Base-by-base conservation (phyloP, 2,797 vertebrate genomes). In the Graptemys geographica region DNA sequence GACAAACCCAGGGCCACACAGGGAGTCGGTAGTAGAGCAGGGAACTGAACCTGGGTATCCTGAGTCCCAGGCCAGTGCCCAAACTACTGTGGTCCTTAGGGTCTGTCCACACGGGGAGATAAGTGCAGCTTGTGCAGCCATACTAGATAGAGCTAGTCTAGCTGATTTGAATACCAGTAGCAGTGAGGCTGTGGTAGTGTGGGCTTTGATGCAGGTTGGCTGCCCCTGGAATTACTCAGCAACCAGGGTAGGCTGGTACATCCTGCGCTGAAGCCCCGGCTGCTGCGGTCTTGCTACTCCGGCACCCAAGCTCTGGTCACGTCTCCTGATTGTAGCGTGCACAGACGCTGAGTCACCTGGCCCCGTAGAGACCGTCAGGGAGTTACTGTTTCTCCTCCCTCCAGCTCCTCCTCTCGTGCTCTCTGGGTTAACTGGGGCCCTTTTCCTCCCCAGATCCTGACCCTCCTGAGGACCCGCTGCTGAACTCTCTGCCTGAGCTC, bases 401-500 rank as follows among this genome's bases (percentile, higher is more conserved):
- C 31, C 44, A 28, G 5, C 16, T 55, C 90, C 52, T 81, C 55
- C 25, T n/a, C 8, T 16, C 57, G 8, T 84, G 27, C 28, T 52
- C 31, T 84, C n/a, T 15, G 62, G 28, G 31, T 16, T 33, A 41
- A 28, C 55, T 28, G 37, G 27, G 53, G 6, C 49, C 65, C 57
- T 87, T 83, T 44, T 49, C 9, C 76, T 47, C 25, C 65, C 31
- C 92, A 97, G 96, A 82, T 16, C 52, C 53, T 78, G 94, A 90
- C 93, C 52, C 44, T 19, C 33, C 4, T 0, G 94, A 94, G 83
- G 96, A 95, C 37, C 21, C 10, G 0, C 89, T 95, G 83, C 89
- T 65, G 86, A 72, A 23, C 18, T 81, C 95, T 4, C 80, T 93
- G 80, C 83, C 88, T 0, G 96, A 98, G 74, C 47, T 95, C 28